Evolutionary conservation across 2,113 vertebrate species (phyloP), one percentile per base, ranked within the genome.

Genomic region (Panthera leo): DNA sequence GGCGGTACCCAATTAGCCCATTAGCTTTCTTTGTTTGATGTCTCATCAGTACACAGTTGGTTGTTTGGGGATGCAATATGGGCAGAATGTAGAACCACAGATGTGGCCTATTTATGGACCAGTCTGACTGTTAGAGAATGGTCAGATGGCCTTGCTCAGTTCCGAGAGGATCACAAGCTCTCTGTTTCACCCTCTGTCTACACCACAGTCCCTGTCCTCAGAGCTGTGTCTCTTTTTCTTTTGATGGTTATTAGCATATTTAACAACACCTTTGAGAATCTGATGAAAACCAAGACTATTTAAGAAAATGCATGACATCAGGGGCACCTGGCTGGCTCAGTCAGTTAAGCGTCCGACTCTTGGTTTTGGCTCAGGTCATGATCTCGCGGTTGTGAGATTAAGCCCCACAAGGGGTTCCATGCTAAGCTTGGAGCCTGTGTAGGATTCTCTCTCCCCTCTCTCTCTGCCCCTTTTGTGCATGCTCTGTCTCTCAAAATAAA

Each of bases 21-120:
- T 61, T 48, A 82, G 42, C 34, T 89, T 82, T 73, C 34, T 89
- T 82, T 78, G 39, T 93, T 53, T 93, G 36, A 95, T 85, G 71
- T 83, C 29, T 97, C 67, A 27, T 93, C 19, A 67, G 55, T 31
- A 8, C 25, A 14, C 19, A 76, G 21, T n/a, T 95, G 63, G 80
- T 79, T 63, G 39, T 80, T 95, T 94, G 53, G 83, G 89, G 67
- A 21, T 73, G 23, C 29, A 71, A 5, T 31, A 19, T 82, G 19
- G 76, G 45, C 36, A 93, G 51, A 8, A 6, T 31, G 70, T 31
- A 16, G 36, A 45, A 34, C 58, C 70, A 88, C 51, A 63, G 34
- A 75, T 80, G 63, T 82, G 76, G 8, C 4, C 31, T 79, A 36
- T 80, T 92, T 91, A 82, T 31, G 85, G 27, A 18, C 53, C 36